Base-by-base conservation (phyloP, 2,888 invertebrate species). In the Aporophyla nigra region DNA sequence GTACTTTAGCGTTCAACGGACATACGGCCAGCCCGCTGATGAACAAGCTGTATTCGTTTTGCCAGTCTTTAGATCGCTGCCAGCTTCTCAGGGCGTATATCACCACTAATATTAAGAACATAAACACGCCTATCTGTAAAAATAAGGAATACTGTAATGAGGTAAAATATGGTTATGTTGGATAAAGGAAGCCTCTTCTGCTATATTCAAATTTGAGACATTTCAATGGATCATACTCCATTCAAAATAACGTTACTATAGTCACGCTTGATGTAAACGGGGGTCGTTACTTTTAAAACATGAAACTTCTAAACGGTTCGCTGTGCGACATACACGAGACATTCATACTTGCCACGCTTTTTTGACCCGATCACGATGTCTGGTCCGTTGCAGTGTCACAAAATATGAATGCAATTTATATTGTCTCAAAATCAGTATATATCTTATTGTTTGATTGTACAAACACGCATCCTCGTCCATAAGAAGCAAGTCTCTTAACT, bases 1-100 rank as follows among this genome's bases (percentile, higher is more conserved):
- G 98, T 6, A 98, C 98, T 97, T 99, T 99, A 33, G 99, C 99
- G 96, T 99, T 99, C 66, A 98, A 96, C 0, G 99, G 99, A 92
- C 99, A 99, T 24, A 99, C 98, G 43, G 96, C 92, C n/a, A 98
- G 93, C 0, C 98, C 99, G 46, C 98, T 98, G 66, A 96, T 95
- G 92, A 99, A 99, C 56, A 99, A 95, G 24, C 95, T 93, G 86
- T 97, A 97, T 93, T 99, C 99, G 72, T 96, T 97, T 78, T 97
- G 97, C 99, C 99, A 99, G 71, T 99, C 98, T 5, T 94, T 91
- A 71, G 98, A 98, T 84, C 99, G 96, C 82, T 97, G 96, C 80
- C 97, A 96, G 43, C 97, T 97, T 80, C 97, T 95, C 24, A 97
- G 65, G 21, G 85, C 85, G 74, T 90, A 92, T 16, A 93, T 82